phyloP scores from a whole-genome alignment of 2,797 vertebrate genomes.

The Prunella strophiata region DNA sequence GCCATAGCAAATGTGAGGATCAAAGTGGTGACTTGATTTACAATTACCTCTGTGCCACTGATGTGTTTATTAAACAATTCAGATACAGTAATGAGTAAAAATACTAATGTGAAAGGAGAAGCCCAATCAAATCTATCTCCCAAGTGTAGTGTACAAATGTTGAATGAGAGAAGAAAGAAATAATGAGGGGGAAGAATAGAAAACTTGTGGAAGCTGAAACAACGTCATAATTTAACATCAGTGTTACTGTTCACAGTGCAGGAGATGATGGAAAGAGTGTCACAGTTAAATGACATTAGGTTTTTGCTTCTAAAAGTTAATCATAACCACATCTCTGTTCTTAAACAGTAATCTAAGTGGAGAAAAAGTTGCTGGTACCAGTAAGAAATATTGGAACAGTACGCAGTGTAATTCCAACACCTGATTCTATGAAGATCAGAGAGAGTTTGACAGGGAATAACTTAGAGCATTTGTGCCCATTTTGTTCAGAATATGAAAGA shows the following conservation, averaged over 20 bases:
- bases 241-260: background rate
- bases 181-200: background rate
- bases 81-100: background rate
- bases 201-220: background rate
- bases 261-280: background rate
- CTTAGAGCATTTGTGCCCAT: background rate
- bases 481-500: background rate
- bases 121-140: background rate
- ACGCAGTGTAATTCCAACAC: background rate
- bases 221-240: background rate
- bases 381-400: background rate
- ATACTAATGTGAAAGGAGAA: background rate
- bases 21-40: constrained; percentile 21
- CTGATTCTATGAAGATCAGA: background rate
- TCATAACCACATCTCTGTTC: background rate
- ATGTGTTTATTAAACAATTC: constrained; percentile 30
- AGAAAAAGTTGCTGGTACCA: background rate
- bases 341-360: background rate
- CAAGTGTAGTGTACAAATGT: background rate
- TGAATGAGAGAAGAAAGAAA: background rate
- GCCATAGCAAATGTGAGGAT: background rate
- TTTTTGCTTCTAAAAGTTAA: background rate
- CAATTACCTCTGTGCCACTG: constrained; percentile 3
- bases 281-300: background rate
- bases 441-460: background rate